Evolutionary conservation across 2,797 vertebrate genomes (phyloP), one percentile per base, ranked within the genome.

Genomic region (Echeneis naucrates): DNA sequence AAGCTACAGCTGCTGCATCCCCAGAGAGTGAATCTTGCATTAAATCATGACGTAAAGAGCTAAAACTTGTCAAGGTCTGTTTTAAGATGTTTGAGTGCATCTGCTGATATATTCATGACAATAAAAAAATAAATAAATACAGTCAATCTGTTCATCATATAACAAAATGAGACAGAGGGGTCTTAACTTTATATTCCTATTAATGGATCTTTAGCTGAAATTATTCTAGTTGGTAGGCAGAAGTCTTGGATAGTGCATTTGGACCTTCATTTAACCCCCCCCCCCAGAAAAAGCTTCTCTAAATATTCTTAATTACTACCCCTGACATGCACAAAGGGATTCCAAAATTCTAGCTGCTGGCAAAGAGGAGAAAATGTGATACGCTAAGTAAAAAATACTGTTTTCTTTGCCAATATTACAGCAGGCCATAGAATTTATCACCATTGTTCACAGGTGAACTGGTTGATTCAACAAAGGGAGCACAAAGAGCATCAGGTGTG

Each of bases 1-100:
- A 83, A 69, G 77, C 86, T 77, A 58, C 85, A 88, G 82, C 80
- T 85, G 85, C 84, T 47, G 75, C 47, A 68, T 82, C 81, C 75
- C 65, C 55, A 67, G 40, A 52, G 32, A 64, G 52, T 48, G 56
- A 55, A 68, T 42, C 67, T 72, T 75, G 72, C 71, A 63, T 75
- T 70, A 64, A 78, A 79, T 77, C 78, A 72, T 60, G 45, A 75
- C n/a, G 51, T 40, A 8, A 54, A 65, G 44, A 60, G 23, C 58
- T 52, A 17, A 38, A 72, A 27, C 24, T 67, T 6, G 23, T 16
- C 9, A 30, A 64, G 37, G 47, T 23, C 73, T 53, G 69, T 50
- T 63, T 1, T 32, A n/a, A n/a, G 48, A 14, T 47, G 44, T 37
- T 52, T 45, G 47, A 55, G 59, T 17, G 60, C 66, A 81, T 55